A percentile compares a stretch with the other conserved stretches of the same genome.
These are phyloP conservation scores for Crotalus viridis DNA, from an alignment of 2,113 vertebrate genomes.

Conservation along the genomic window DNA sequence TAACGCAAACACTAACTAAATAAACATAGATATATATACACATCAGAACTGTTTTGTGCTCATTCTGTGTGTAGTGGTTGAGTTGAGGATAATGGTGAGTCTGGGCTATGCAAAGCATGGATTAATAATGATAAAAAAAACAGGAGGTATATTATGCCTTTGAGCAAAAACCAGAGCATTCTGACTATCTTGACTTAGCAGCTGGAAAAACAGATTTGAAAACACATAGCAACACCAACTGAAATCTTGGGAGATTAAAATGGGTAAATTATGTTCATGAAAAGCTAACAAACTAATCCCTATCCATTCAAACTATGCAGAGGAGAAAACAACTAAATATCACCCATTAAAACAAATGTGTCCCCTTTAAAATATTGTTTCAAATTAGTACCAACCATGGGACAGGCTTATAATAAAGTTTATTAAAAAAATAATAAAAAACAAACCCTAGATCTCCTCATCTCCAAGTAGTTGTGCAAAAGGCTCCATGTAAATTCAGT, in stretches of 20 bases:
- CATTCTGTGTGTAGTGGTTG: not conserved
- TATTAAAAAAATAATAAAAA: not conserved
- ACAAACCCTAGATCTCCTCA: not conserved
- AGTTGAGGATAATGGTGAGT: not conserved
- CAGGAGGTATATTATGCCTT: not conserved
- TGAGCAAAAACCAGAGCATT: not conserved
- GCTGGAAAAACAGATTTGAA: not conserved
- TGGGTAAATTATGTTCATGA: not conserved
- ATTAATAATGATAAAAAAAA: not conserved
- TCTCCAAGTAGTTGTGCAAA: not conserved
- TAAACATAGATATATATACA: not conserved
- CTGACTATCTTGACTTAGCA: not conserved
- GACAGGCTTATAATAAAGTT: not conserved
- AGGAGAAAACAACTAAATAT: not conserved
- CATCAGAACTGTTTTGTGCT: slow-evolving; percentile 27
- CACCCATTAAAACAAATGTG: not conserved
- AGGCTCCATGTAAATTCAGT: not conserved
- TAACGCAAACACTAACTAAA: not conserved
- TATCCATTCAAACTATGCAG: not conserved
- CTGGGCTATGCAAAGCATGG: not conserved
- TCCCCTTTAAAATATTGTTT: not conserved
- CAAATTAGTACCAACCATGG: not conserved
- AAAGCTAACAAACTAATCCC: not conserved
- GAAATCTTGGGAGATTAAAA: not conserved
- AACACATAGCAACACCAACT: not conserved